Conservation (phyloP, 2,888 invertebrate genomes). For the Eutolmus rufibarbis region DNA sequence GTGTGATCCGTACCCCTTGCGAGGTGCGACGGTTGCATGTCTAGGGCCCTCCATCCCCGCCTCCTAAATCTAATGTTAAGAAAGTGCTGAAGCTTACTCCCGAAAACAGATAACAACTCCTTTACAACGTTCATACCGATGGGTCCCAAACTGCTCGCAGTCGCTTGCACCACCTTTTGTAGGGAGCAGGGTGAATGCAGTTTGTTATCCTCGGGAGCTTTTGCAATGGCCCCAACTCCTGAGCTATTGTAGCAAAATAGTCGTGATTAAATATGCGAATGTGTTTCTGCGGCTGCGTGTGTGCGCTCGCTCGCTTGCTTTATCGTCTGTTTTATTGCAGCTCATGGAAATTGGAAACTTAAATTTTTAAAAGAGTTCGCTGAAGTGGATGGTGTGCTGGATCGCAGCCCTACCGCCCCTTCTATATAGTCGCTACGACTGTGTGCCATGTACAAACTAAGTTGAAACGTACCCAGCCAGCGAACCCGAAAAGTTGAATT, state of each 20-base stretch:
- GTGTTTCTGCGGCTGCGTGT: neutral
- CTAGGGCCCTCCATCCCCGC: neutral
- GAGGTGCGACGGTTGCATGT: neutral
- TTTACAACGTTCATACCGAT: neutral
- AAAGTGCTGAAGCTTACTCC: neutral
- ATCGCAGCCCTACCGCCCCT: neutral
- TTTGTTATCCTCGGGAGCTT: neutral
- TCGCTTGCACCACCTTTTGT: neutral
- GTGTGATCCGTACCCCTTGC: neutral
- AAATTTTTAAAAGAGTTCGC: conserved; percentile 29
- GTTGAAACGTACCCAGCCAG: neutral
- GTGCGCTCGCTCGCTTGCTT: neutral
- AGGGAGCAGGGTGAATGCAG: neutral
- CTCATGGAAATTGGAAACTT: conserved; percentile 44
- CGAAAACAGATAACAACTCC: conserved; percentile 23
- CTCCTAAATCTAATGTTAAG: neutral
- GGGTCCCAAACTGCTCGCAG: neutral
- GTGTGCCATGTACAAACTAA: neutral
- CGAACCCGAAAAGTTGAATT: conserved; percentile 9
- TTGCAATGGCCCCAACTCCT: neutral
- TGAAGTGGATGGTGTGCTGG: conserved; percentile 3
- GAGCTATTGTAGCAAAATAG: conserved; percentile 16
- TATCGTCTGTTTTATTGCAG: conserved; percentile 43
- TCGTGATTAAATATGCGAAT: neutral
- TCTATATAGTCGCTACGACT: neutral